A percentile compares a stretch with the other conserved stretches of the same genome.
Evolutionary conservation across 2,113 vertebrate species (phyloP).

Genomic region (Oceanites oceanicus): DNA sequence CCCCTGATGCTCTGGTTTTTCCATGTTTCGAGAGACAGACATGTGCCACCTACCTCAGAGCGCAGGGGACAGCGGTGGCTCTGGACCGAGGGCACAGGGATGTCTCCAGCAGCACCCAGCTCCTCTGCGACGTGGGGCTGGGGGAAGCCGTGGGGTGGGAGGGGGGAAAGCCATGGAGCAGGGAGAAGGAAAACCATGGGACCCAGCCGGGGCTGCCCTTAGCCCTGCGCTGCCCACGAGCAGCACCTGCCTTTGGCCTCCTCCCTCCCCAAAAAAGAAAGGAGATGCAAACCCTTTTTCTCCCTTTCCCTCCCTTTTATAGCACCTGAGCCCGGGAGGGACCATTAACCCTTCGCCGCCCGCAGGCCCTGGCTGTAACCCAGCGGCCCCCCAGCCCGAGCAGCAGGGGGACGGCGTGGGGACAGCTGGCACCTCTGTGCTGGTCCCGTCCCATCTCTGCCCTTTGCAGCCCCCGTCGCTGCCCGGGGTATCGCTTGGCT

Average conservation of each 20-base stretch:
- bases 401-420: neutral
- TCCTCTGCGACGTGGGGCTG: neutral
- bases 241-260: neutral
- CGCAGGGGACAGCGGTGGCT: accelerated
- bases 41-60: accelerated
- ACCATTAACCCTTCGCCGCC: neutral
- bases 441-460: neutral
- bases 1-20: accelerated
- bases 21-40: neutral
- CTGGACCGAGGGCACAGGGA: accelerated
- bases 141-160: neutral
- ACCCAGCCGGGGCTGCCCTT: neutral
- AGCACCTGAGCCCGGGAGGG: neutral
- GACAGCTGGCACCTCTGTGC: accelerated
- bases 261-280: neutral
- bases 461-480: accelerated
- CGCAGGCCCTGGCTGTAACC: neutral
- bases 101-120: neutral
- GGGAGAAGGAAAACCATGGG: too few relatives aligned
- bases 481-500: neutral
- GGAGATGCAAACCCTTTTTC: neutral
- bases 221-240: neutral
- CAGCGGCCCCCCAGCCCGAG: neutral
- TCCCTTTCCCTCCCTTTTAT: neutral
- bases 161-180: accelerated